phyloP scores from a whole-genome alignment of 2,113 vertebrate species.

The Chaetodon trifascialis region DNA sequence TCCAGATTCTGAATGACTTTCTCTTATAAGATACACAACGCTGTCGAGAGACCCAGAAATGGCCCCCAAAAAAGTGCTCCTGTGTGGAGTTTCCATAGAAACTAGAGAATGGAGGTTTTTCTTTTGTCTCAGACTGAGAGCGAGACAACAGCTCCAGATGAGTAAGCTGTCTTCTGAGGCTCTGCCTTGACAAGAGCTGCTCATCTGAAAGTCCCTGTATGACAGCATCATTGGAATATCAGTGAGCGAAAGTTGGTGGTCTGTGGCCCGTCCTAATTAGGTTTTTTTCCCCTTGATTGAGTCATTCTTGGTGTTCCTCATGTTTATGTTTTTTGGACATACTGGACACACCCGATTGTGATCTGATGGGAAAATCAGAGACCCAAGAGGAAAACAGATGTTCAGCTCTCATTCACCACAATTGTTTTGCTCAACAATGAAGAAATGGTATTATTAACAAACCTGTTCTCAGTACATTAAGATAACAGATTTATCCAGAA shows the following conservation, averaged over 20 bases:
- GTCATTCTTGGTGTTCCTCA: background rate
- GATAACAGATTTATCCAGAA: background rate
- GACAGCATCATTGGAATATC: constrained; percentile 23
- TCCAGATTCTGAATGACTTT: constrained; percentile 46
- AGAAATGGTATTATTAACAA: background rate
- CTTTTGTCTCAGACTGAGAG: constrained; percentile 64
- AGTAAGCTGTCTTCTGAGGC: constrained; percentile 46
- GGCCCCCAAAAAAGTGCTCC: constrained; percentile 47
- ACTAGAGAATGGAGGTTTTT: constrained; percentile 67
- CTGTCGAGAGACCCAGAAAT: constrained; percentile 75
- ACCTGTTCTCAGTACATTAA: too few species aligned
- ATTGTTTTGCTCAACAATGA: background rate
- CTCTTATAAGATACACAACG: constrained; percentile 50
- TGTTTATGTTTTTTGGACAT: background rate
- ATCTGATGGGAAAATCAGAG: background rate
- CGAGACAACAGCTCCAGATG: constrained; percentile 58
- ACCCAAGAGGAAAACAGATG: background rate
- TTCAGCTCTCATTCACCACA: background rate
- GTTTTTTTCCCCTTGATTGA: background rate
- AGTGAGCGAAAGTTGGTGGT: constrained; percentile 9
- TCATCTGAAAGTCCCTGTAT: constrained; percentile 26
- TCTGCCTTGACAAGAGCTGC: constrained; percentile 28
- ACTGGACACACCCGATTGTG: background rate
- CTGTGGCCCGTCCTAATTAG: constrained; percentile 7
- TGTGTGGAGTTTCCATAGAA: constrained; percentile 77